Conservation (phyloP, 2,888 invertebrate species). For the Chalcosyrphus nemorum region DNA sequence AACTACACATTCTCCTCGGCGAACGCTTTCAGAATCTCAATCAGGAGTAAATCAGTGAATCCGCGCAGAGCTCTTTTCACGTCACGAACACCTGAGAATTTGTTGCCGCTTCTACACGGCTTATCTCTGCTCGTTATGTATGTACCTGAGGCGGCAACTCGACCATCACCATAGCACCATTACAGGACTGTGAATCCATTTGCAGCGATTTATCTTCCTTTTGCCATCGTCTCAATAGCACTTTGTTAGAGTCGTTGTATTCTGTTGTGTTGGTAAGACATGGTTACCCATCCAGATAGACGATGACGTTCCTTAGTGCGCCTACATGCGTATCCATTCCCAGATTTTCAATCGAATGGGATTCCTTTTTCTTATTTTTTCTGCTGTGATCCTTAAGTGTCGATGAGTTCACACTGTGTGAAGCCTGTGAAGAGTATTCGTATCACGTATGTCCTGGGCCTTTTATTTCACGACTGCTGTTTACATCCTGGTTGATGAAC, state of each 20-base stretch:
- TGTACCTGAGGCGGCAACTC: conserved; percentile 69
- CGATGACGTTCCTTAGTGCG: conserved; percentile 37
- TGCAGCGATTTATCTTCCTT: conserved; percentile 71
- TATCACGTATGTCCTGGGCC: conserved; percentile 31
- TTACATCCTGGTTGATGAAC: conserved; percentile 52
- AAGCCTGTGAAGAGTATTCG: background rate
- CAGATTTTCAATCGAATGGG: conserved; percentile 32
- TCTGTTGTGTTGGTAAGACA: conserved; percentile 24
- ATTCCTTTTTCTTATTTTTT: background rate
- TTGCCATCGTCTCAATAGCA: conserved; percentile 72
- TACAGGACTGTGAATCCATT: conserved; percentile 72
- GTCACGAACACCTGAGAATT: conserved; percentile 73
- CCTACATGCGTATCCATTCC: conserved; percentile 29
- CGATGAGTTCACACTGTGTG: conserved; percentile 63
- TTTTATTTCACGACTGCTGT: conserved; percentile 19
- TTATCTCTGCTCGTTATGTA: conserved; percentile 69
- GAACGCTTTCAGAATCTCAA: conserved; percentile 70
- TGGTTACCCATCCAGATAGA: background rate
- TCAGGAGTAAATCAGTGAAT: conserved; percentile 73
- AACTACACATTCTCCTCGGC: conserved; percentile 46
- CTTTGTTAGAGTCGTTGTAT: conserved; percentile 63
- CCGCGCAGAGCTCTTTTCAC: conserved; percentile 71
- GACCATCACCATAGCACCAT: conserved; percentile 69
- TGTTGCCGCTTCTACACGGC: conserved; percentile 51
- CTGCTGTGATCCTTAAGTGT: conserved; percentile 33